phyloP scores from a whole-genome alignment of 37 sponge, comb jelly and placozoan species.

The Haliclona indistincta region DNA sequence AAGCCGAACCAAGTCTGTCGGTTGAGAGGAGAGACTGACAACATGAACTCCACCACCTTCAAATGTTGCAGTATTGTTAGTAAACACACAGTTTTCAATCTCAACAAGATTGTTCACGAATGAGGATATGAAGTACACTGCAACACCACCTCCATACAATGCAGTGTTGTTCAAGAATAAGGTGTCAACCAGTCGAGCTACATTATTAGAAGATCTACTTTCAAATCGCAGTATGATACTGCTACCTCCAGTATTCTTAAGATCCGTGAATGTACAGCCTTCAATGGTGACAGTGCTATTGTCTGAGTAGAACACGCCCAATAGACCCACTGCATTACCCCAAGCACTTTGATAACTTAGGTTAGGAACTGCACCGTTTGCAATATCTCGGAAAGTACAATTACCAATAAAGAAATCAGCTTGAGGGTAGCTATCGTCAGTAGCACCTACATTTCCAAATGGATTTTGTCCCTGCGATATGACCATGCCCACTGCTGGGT shows the following conservation, averaged over 20 bases:
- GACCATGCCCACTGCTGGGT: background rate
- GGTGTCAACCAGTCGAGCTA: background rate
- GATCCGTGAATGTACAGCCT: slow-evolving; percentile 28
- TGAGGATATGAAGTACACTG: slow-evolving; percentile 41
- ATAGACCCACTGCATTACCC: slow-evolving; percentile 1
- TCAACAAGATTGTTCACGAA: slow-evolving; percentile 16
- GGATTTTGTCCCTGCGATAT: background rate
- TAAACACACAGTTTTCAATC: slow-evolving; percentile 44
- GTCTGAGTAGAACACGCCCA: slow-evolving; percentile 10
- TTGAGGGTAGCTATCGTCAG: too few relatives aligned
- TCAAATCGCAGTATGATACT: slow-evolving; percentile 1
- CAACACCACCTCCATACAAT: slow-evolving; percentile 75
- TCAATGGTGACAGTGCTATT: slow-evolving; percentile 31
- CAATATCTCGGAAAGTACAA: slow-evolving; percentile 4
- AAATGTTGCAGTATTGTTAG: slow-evolving; percentile 49
- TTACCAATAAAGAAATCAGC: too few relatives aligned
- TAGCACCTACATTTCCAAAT: too few relatives aligned
- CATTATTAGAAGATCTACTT: background rate
- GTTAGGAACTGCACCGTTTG: background rate
- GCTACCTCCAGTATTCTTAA: slow-evolving; percentile 15
- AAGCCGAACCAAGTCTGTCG: slow-evolving; percentile 7
- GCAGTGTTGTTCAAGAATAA: slow-evolving; percentile 36
- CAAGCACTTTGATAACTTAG: slow-evolving; percentile 21
- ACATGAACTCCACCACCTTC: slow-evolving; percentile 82
- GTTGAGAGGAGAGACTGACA: slow-evolving; percentile 20